phyloP scores from a whole-genome alignment of 2,888 invertebrate species.

The Limnephilus marmoratus region DNA sequence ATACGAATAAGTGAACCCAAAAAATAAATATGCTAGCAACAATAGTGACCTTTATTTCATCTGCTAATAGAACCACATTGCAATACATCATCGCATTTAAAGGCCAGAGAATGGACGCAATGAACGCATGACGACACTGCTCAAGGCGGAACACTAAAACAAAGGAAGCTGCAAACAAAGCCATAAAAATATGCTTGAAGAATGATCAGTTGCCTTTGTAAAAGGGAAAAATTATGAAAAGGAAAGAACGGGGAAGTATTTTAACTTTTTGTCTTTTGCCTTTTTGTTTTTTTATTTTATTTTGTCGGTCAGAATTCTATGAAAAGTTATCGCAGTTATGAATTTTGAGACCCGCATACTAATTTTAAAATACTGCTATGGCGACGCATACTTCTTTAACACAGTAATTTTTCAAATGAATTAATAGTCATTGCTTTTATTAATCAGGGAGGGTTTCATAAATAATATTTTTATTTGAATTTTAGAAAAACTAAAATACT shows the following conservation, averaged over 20 bases:
- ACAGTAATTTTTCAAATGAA: background rate
- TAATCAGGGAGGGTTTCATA: too few species aligned
- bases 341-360: background rate
- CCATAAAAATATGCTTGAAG: conserved; percentile 46
- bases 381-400: too few species aligned
- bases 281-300: background rate
- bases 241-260: background rate
- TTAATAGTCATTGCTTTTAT: background rate
- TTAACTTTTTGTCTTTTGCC: background rate
- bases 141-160: conserved; percentile 47
- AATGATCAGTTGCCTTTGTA: background rate
- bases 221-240: background rate
- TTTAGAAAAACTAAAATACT: too few species aligned
- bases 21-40: conserved; percentile 46
- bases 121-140: conserved; percentile 45
- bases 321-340: background rate
- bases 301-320: background rate
- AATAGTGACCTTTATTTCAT: conserved; percentile 45
- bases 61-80: conserved; percentile 40
- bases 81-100: conserved; percentile 42
- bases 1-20: conserved; percentile 32
- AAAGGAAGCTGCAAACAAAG: conserved; percentile 33
- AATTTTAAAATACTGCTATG: background rate
- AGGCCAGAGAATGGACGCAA: conserved; percentile 28
- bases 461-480: too few species aligned